Percentiles rank a stretch among this genome's conserved stretches.
Evolutionary conservation across 2,797 vertebrate species (phyloP).

Genomic region (Mormyrus proboscirostris): DNA sequence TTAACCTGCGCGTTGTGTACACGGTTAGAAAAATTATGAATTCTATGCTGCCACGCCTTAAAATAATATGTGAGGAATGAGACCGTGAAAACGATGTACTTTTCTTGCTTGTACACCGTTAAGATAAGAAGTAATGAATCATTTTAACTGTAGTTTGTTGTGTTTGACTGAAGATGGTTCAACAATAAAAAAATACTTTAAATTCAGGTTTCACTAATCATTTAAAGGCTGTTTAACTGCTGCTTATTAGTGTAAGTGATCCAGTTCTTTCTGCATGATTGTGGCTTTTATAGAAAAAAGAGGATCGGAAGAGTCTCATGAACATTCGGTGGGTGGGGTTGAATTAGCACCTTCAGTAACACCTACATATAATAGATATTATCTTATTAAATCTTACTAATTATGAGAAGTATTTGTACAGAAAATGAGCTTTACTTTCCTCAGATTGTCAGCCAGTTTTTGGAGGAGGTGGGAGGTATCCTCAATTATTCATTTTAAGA

Average conservation of each 20-base stretch:
- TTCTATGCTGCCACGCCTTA: background rate
- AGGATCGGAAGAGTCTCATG: background rate
- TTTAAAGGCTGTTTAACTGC: constrained; percentile 7
- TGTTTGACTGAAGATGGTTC: constrained; percentile 21
- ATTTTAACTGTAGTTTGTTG: background rate
- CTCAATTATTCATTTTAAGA: background rate
- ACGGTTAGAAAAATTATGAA: background rate
- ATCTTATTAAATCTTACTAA: background rate
- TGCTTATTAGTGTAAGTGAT: background rate
- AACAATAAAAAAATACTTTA: constrained; percentile 41
- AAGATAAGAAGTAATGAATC: background rate
- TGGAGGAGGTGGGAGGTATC: background rate
- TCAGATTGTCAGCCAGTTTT: background rate
- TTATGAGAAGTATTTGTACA: background rate
- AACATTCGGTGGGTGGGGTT: background rate
- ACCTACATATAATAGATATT: background rate
- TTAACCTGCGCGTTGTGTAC: background rate
- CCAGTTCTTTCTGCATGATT: background rate
- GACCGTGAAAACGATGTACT: background rate
- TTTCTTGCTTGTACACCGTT: background rate
- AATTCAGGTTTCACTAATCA: constrained; percentile 7
- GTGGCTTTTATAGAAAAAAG: background rate
- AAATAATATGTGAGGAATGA: background rate
- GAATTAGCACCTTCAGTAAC: background rate
- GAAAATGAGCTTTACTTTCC: background rate